phyloP scores from a whole-genome alignment of 2,113 vertebrate species.

The Hemichromis elongatus region DNA sequence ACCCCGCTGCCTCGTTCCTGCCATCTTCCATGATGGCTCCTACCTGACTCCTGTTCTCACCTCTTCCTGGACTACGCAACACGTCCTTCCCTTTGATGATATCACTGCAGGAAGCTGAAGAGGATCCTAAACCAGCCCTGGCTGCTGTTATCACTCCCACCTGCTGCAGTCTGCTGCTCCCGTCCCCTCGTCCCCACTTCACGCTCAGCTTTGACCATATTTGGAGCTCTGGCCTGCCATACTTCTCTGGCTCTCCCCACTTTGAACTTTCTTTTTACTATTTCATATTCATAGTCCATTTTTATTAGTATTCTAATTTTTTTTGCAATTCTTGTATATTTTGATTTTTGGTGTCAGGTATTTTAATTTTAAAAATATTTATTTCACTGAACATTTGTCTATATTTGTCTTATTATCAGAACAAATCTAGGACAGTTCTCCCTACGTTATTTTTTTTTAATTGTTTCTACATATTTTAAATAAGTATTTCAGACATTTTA shows the following conservation, averaged over 20 bases:
- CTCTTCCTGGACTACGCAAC: background rate
- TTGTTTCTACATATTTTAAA: background rate
- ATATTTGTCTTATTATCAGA: background rate
- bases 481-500: background rate
- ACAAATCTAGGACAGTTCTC: background rate
- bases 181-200: background rate
- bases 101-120: background rate
- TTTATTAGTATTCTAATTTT: too few species aligned
- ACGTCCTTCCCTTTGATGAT: accelerated
- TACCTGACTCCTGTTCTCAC: background rate
- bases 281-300: background rate
- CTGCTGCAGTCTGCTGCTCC: background rate
- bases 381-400: background rate
- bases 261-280: background rate
- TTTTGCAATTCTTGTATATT: too few species aligned
- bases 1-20: background rate
- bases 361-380: background rate
- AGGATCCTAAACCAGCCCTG: background rate
- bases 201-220: background rate
- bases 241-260: background rate
- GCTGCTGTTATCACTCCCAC: background rate
- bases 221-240: background rate
- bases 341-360: background rate
- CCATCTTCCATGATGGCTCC: background rate
- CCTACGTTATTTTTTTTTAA: background rate